phyloP scores from a whole-genome alignment of 2,113 vertebrate species.

The Mandrillus leucophaeus region DNA sequence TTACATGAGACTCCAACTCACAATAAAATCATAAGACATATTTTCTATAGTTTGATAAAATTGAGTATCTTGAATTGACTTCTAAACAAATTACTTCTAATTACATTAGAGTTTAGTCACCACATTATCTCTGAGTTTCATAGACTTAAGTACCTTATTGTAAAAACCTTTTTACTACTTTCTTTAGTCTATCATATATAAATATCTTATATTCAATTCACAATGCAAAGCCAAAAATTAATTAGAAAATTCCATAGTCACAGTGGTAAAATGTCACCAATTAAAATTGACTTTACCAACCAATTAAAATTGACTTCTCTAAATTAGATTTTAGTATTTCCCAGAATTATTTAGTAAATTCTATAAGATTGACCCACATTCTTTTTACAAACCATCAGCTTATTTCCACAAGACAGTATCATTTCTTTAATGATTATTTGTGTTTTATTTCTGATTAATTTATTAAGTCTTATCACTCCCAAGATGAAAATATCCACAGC shows the following conservation, averaged over 20 bases:
- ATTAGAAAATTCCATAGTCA: background rate
- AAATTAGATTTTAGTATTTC: background rate
- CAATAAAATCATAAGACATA: background rate
- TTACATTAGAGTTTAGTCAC: background rate
- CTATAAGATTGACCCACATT: background rate
- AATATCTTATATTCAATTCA: background rate
- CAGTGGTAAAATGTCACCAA: background rate
- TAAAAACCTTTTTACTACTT: background rate
- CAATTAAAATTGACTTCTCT: background rate
- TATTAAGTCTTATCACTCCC: background rate
- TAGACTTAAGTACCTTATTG: background rate
- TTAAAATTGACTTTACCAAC: background rate
- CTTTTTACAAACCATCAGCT: background rate
- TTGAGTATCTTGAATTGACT: background rate
- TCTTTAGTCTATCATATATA: background rate
- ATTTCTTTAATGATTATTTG: background rate
- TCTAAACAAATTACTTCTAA: background rate
- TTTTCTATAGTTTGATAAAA: background rate
- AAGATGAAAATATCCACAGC: background rate
- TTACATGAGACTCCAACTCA: background rate
- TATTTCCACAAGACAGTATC: background rate
- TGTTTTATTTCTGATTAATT: background rate
- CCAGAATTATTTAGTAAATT: background rate
- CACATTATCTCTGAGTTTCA: background rate
- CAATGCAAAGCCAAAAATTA: background rate